Percentiles rank a stretch among this genome's conserved stretches.
Conservation (phyloP, 2,888 invertebrate genomes). For the Drosophila recens region DNA sequence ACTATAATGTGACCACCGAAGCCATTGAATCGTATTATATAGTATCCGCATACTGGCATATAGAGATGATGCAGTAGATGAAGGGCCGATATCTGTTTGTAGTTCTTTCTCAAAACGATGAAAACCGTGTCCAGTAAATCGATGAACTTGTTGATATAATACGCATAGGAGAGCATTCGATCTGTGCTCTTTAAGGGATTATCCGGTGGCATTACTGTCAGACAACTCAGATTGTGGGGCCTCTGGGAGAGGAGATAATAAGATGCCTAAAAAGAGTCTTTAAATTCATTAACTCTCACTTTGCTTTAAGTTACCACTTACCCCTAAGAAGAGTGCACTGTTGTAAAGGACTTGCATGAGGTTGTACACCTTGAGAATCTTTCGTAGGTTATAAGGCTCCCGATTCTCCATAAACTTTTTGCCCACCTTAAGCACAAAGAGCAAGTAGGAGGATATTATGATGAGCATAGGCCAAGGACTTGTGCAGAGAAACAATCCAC, state of each 20-base stretch:
- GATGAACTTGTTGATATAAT: slow-evolving; percentile 61
- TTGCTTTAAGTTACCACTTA: slow-evolving; percentile 25
- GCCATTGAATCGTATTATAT: slow-evolving; percentile 48
- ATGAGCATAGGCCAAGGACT: slow-evolving; percentile 43
- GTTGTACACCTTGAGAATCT: slow-evolving; percentile 45
- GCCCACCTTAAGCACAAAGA: slow-evolving; percentile 56
- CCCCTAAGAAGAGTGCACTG: slow-evolving; percentile 21
- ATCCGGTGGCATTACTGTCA: slow-evolving; percentile 28
- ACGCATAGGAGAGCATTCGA: slow-evolving; percentile 53
- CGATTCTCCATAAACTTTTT: slow-evolving; percentile 40
- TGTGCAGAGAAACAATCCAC: slow-evolving; percentile 27
- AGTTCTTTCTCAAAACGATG: slow-evolving; percentile 62
- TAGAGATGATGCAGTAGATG: slow-evolving; percentile 60
- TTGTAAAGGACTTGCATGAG: slow-evolving; percentile 51
- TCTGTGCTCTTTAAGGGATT: slow-evolving; percentile 46
- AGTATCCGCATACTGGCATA: slow-evolving; percentile 52
- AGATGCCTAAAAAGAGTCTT: slow-evolving; percentile 10
- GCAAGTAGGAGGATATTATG: slow-evolving; percentile 38
- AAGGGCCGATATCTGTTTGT: slow-evolving; percentile 53
- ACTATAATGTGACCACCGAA: slow-evolving; percentile 59
- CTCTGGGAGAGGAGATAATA: slow-evolving; percentile 14
- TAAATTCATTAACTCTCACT: background rate
- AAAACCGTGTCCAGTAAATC: slow-evolving; percentile 62
- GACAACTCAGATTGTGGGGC: slow-evolving; percentile 23
- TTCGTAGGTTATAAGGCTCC: slow-evolving; percentile 39